Conservation (phyloP, 1,140 invertebrate species). For the Sinella curviseta region DNA sequence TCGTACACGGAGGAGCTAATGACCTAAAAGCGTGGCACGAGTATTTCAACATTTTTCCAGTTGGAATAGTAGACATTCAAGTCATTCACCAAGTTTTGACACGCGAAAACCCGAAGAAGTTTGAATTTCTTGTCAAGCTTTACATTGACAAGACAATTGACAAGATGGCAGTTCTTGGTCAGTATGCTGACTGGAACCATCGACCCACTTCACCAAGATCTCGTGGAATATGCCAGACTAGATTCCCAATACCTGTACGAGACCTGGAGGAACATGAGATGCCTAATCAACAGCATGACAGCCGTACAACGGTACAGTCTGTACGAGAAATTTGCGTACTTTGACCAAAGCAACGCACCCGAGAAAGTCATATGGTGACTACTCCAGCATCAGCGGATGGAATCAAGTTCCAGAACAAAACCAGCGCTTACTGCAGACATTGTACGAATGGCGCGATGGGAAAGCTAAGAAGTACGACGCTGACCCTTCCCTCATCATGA, state of each 20-base stretch:
- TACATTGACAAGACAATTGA: too few species aligned
- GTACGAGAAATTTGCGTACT: background rate
- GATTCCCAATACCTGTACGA: too few species aligned
- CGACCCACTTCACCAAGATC: too few species aligned
- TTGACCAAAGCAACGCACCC: background rate
- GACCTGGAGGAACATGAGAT: background rate
- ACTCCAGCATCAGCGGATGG: background rate
- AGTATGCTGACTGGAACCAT: too few species aligned
- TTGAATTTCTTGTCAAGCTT: too few species aligned
- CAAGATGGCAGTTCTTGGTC: too few species aligned
- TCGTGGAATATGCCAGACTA: too few species aligned
- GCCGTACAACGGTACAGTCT: background rate
- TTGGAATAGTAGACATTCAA: constrained; percentile 2
- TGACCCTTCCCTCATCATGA: background rate
- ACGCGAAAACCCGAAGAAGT: too few species aligned
- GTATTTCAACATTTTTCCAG: background rate
- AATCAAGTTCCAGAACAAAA: background rate
- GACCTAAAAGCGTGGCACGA: background rate
- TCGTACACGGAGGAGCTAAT: background rate
- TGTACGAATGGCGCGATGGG: background rate
- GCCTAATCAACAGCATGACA: background rate
- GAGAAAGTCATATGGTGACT: background rate
- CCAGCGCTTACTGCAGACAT: background rate
- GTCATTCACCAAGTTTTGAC: too few species aligned
- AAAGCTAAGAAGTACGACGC: background rate